Percentiles rank a stretch among this genome's conserved stretches.
phyloP scores from a whole-genome alignment of 2,113 vertebrate genomes.

The Elgaria multicarinata region DNA sequence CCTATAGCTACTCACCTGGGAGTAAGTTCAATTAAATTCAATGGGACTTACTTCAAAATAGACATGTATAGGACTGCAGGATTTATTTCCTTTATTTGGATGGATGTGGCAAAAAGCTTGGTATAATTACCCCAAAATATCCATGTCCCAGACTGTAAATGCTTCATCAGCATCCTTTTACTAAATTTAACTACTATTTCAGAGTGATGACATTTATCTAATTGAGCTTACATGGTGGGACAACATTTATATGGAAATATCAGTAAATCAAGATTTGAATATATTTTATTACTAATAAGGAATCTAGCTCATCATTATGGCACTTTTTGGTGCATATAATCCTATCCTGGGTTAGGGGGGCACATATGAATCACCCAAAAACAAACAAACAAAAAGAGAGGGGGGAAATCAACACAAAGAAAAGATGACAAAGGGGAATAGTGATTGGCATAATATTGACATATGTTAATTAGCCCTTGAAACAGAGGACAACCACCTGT shows the following conservation, averaged over 20 bases:
- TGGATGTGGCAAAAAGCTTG: neutral
- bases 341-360: too few relatives aligned
- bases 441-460: too few relatives aligned
- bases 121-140: neutral
- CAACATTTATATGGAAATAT: neutral
- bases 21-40: too few relatives aligned
- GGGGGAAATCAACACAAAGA: too few relatives aligned
- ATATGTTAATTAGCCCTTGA: too few relatives aligned
- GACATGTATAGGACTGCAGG: too few relatives aligned
- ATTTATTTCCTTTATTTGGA: neutral
- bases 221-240: slow-evolving; percentile 6
- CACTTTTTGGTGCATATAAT: neutral
- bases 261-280: slow-evolving; percentile 16
- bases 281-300: neutral
- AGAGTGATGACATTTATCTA: neutral
- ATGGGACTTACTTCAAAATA: too few relatives aligned
- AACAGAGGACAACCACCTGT: too few relatives aligned
- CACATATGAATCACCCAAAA: too few relatives aligned
- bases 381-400: too few relatives aligned
- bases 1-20: too few relatives aligned
- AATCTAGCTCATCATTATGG: neutral
- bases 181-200: slow-evolving; percentile 20
- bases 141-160: neutral
- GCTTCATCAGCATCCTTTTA: neutral
- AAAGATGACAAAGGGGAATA: too few relatives aligned